phyloP scores from a whole-genome alignment of 2,113 vertebrate species.

The Ailuropoda melanoleuca region DNA sequence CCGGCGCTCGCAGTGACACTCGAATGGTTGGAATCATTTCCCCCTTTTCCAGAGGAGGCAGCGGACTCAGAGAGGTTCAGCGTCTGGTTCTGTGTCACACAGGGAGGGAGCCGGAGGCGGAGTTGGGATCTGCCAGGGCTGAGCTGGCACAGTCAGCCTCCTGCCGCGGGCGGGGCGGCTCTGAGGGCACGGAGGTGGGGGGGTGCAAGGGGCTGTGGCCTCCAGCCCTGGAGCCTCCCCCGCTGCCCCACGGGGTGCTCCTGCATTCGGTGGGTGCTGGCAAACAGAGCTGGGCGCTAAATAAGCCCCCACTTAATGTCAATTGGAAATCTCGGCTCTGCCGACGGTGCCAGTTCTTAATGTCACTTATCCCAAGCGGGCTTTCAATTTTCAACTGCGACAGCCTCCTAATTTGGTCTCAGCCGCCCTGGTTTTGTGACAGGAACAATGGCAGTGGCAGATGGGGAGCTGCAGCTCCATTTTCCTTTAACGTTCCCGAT shows the following conservation, averaged over 20 bases:
- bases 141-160: neutral
- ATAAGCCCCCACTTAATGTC: neutral
- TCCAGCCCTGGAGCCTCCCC: neutral
- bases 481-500: slow-evolving; percentile 12
- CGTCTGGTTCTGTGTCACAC: accelerated
- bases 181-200: neutral
- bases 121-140: neutral
- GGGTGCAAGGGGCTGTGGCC: accelerated
- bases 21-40: neutral
- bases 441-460: slow-evolving; percentile 42
- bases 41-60: neutral
- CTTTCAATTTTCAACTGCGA: neutral
- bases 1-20: neutral
- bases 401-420: slow-evolving; percentile 37
- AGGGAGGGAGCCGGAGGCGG: neutral
- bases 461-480: slow-evolving; percentile 43
- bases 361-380: neutral
- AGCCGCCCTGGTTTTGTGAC: neutral
- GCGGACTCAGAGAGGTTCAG: neutral
- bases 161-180: accelerated
- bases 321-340: neutral
- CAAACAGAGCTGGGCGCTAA: neutral
- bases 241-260: accelerated
- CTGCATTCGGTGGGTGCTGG: neutral
- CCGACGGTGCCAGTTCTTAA: neutral